Evolutionary conservation across 2,113 vertebrate genomes (phyloP).

Genomic region (Oxyura jamaicensis): DNA sequence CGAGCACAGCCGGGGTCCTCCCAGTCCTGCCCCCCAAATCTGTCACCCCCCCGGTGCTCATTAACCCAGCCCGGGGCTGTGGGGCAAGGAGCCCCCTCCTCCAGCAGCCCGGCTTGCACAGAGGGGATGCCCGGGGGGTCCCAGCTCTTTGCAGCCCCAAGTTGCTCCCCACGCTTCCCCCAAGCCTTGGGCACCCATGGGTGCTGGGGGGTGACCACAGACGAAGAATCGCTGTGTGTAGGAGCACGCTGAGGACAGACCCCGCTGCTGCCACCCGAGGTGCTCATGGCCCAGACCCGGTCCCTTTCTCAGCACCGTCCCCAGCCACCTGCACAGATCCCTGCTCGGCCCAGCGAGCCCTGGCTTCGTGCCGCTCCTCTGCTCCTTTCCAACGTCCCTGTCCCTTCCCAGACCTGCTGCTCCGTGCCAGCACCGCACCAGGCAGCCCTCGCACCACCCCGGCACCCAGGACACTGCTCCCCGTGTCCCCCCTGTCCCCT

Average conservation of each 20-base stretch:
- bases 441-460: not conserved
- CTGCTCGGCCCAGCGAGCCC: not conserved
- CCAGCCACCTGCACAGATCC: not conserved
- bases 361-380: not conserved
- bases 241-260: not conserved
- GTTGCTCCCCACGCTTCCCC: not conserved
- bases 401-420: constrained; percentile 44
- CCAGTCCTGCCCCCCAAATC: not conserved
- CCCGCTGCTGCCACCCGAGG: not conserved
- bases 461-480: not conserved
- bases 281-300: not conserved
- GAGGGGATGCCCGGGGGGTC: not conserved
- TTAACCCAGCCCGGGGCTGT: too few relatives aligned
- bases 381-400: not conserved
- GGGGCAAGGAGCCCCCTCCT: not conserved
- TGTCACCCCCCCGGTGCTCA: not conserved
- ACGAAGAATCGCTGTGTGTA: not conserved
- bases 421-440: not conserved
- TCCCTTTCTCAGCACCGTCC: not conserved
- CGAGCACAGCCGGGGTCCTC: too few relatives aligned
- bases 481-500: not conserved
- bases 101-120: not conserved
- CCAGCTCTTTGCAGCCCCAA: not conserved
- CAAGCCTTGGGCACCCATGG: not conserved
- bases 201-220: not conserved